Percentiles rank a stretch among this genome's conserved stretches.
These are phyloP conservation scores for Diabrotica undecimpunctata DNA, from an alignment of 1,140 invertebrate species.

Conservation along the genomic window DNA sequence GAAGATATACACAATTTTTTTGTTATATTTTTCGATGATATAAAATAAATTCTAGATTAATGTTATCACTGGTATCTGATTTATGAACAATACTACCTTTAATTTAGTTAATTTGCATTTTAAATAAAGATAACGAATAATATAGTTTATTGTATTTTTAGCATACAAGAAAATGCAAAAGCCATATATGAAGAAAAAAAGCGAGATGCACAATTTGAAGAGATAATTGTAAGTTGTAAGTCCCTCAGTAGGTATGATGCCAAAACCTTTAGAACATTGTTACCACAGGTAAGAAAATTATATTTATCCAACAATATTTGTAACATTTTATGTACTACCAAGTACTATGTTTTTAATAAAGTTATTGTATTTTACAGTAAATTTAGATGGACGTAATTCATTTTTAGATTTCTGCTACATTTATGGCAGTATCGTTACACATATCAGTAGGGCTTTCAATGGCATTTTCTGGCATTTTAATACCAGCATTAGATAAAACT, in stretches of 20 bases:
- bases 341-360: too few relatives aligned
- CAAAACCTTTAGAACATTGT: neutral
- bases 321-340: too few relatives aligned
- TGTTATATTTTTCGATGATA: too few relatives aligned
- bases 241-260: neutral
- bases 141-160: neutral
- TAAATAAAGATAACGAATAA: too few relatives aligned
- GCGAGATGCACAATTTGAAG: neutral
- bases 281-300: neutral
- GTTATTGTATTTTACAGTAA: too few relatives aligned
- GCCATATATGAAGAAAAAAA: neutral
- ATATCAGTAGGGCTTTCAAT: conserved; percentile 55
- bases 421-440: conserved; percentile 56
- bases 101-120: too few relatives aligned
- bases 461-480: conserved; percentile 60
- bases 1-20: too few relatives aligned
- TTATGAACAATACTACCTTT: too few relatives aligned
- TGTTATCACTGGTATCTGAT: too few relatives aligned
- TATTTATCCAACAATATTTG: too few relatives aligned
- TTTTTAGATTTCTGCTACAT: conserved; percentile 50
- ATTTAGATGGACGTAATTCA: too few relatives aligned
- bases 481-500: conserved; percentile 53
- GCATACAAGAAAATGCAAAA: neutral
- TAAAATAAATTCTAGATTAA: too few relatives aligned
- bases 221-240: neutral